Evolutionary conservation across 2,113 vertebrate genomes (phyloP), one percentile per base, ranked within the genome.

Genomic region (Nyctibius bracteatus): DNA sequence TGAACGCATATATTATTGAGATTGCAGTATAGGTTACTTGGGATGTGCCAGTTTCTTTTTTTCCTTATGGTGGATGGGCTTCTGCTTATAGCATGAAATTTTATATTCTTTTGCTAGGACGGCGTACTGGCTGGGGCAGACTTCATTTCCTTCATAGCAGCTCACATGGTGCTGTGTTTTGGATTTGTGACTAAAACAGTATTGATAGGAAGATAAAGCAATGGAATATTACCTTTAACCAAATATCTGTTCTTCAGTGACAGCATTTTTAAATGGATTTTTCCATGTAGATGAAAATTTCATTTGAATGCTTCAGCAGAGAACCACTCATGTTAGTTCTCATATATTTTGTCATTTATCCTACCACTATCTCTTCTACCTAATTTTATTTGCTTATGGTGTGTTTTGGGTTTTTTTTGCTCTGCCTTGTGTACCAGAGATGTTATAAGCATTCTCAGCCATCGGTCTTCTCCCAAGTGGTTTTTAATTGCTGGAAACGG

Each of bases 41-140:
- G 25, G 14, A 44, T 78, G 7, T 31, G 8, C 25, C 31, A 2
- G 6, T 43, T 79, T 41, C 22, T 54, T 59, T 88, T 88, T 72
- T 70, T 54, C 7, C 49, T 3, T 51, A 2, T 46, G 9, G 30
- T 84, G 14, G 25, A 39, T 65, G 28, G 27, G 68, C 9, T 58
- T 33, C 10, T 55, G 25, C 33, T 78, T 70, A 39, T 61, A 52
- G 14, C 20, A n/a, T 31, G 39, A 37, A 52, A 65, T 63, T 61
- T 65, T 46, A 41, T 37, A 39, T 67, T 66, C 14, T 58, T 67
- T 86, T 9, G 0, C 33, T 61, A 12, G 49, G 49, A 21, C 19
- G 30, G 3, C 0, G 2, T 80, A 51, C 3, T 7, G 21, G 18
- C 12, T 82, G 25, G 3, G 7, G 20, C 3, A 2, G 35, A 54